Evolutionary conservation across 2,113 vertebrate species (phyloP).

Genomic region (Monopterus albus): DNA sequence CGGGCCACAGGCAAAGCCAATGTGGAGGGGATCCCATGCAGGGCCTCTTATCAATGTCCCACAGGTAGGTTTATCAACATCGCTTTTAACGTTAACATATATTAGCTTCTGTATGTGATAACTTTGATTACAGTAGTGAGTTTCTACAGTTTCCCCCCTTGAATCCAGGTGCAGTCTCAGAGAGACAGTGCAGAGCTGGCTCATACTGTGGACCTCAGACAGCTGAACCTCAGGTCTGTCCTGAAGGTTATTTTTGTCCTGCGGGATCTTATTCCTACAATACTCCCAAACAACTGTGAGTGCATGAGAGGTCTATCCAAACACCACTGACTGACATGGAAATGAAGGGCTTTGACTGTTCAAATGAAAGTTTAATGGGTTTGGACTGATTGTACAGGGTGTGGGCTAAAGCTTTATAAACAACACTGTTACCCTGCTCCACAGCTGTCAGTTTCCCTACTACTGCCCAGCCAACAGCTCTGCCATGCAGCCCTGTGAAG

Average conservation of each 20-base stretch:
- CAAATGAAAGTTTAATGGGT: constrained; percentile 6
- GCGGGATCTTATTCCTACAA: constrained; percentile 85
- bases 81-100: neutral
- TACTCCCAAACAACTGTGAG: constrained; percentile 86
- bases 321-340: too few relatives aligned
- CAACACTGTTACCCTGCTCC: constrained; percentile 49
- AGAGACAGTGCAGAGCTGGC: constrained; percentile 86
- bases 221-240: constrained; percentile 83
- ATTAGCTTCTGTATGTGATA: neutral
- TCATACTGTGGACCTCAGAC: constrained; percentile 86
- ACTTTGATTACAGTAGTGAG: neutral
- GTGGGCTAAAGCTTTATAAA: constrained; percentile 45
- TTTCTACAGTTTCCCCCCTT: constrained; percentile 16
- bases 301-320: constrained; percentile 10
- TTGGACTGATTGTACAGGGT: neutral
- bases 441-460: constrained; percentile 89
- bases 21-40: constrained; percentile 84
- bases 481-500: constrained; percentile 79
- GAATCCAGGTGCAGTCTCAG: constrained; percentile 84
- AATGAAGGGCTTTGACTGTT: neutral
- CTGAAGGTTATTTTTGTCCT: constrained; percentile 88
- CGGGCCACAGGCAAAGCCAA: constrained; percentile 79
- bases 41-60: constrained; percentile 88
- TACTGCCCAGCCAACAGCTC: constrained; percentile 89
- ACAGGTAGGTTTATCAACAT: constrained; percentile 73